These are phyloP conservation scores for Marmota monax DNA, from an alignment of 2,113 vertebrate species.

Conservation along the genomic window DNA sequence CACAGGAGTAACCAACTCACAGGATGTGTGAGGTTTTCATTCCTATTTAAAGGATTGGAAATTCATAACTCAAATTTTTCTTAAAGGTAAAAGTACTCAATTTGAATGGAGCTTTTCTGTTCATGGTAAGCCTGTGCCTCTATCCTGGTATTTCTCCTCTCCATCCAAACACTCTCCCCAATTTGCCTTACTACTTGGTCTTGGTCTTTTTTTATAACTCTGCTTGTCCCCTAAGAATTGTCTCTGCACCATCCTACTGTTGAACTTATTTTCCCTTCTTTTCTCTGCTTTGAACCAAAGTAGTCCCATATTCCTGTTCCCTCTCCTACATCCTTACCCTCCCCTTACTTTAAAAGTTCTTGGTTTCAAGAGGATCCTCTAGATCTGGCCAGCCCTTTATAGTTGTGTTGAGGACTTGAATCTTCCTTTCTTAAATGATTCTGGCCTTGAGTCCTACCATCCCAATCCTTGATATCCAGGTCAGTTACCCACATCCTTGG, in stretches of 20 bases:
- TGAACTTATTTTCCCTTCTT: neutral
- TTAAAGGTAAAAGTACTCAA: neutral
- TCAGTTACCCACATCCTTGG: neutral
- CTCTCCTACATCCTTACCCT: neutral
- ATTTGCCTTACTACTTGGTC: neutral
- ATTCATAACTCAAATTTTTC: neutral
- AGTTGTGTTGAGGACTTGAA: neutral
- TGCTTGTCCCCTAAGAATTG: neutral
- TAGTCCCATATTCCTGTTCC: neutral
- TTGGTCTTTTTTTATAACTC: neutral
- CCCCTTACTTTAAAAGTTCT: constrained; percentile 8
- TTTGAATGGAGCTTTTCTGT: neutral
- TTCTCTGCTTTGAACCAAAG: neutral
- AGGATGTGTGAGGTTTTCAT: neutral
- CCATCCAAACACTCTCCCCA: neutral
- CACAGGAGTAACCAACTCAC: neutral
- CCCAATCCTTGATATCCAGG: neutral
- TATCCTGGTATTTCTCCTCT: neutral
- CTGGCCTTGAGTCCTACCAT: neutral
- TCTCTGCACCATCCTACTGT: neutral
- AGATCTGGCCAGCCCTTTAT: neutral
- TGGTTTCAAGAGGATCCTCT: neutral
- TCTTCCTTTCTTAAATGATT: neutral
- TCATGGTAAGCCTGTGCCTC: neutral
- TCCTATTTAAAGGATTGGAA: neutral